Percentiles rank a stretch among this genome's conserved stretches.
phyloP scores from a whole-genome alignment of 2,797 vertebrate species.

The Dromococcyx pavoninus region DNA sequence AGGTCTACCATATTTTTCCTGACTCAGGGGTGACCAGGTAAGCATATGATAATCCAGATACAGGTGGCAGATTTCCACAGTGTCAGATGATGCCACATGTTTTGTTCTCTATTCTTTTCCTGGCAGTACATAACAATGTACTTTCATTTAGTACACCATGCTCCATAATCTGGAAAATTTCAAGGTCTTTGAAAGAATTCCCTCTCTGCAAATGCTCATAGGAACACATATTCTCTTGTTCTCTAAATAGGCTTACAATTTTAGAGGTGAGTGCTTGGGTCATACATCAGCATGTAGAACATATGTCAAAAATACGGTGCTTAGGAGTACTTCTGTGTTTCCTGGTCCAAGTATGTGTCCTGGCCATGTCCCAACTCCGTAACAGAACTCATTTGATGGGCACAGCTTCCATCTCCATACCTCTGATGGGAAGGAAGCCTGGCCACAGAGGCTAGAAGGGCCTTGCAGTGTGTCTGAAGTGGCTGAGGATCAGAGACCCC shows the following conservation, averaged over 20 bases:
- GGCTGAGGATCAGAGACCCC: neutral
- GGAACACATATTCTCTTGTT: neutral
- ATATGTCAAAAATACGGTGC: neutral
- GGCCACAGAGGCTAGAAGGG: neutral
- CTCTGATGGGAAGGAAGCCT: neutral
- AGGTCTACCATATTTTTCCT: neutral
- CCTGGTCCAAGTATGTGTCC: neutral
- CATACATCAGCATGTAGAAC: neutral
- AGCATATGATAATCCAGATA: neutral
- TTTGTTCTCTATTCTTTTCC: neutral
- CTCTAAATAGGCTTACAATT: neutral
- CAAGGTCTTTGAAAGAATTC: neutral
- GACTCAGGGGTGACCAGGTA: neutral
- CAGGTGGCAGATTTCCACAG: neutral
- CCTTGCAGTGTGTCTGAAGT: accelerated
- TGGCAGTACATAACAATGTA: neutral
- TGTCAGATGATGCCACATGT: neutral
- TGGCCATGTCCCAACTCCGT: accelerated
- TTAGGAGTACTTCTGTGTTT: neutral
- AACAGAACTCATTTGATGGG: neutral
- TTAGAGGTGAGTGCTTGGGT: neutral
- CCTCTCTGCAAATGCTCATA: neutral
- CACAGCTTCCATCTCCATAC: neutral
- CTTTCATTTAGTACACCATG: neutral
- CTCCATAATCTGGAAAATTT: neutral